Percentiles rank a stretch among this genome's conserved stretches.
Conservation (phyloP, 2,888 invertebrate genomes). For the Synergus japonicus region DNA sequence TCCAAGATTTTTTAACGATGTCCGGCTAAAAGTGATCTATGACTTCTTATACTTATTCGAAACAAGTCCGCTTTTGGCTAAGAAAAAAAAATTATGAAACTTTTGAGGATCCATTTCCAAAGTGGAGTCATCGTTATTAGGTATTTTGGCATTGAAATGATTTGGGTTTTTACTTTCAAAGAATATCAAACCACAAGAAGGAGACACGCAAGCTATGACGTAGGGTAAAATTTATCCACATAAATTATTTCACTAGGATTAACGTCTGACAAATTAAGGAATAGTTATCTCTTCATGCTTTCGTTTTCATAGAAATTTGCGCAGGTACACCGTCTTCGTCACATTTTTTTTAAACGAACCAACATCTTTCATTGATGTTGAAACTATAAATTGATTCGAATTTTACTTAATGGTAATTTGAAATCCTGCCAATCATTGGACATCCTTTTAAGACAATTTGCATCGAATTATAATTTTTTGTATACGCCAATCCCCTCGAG, state of each 20-base stretch:
- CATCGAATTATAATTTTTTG: background rate
- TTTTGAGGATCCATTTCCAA: constrained; percentile 2
- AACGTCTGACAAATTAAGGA: background rate
- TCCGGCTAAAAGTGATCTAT: background rate
- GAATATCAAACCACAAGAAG: background rate
- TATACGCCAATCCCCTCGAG: background rate
- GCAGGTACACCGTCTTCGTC: background rate
- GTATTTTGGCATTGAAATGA: background rate
- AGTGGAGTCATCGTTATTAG: background rate
- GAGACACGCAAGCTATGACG: background rate
- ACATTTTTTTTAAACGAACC: background rate
- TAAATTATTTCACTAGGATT: background rate
- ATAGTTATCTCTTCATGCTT: background rate
- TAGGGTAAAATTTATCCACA: background rate
- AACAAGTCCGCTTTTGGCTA: background rate
- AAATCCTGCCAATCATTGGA: background rate
- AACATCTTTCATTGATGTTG: background rate
- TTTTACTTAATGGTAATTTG: background rate
- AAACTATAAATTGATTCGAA: background rate
- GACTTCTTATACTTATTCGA: background rate
- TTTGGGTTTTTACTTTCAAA: background rate
- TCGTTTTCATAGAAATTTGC: background rate
- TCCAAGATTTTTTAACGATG: background rate
- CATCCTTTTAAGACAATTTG: background rate
- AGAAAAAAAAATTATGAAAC: background rate